phyloP scores from a whole-genome alignment of 2,797 vertebrate species.

The Pogoniulus pusillus region DNA sequence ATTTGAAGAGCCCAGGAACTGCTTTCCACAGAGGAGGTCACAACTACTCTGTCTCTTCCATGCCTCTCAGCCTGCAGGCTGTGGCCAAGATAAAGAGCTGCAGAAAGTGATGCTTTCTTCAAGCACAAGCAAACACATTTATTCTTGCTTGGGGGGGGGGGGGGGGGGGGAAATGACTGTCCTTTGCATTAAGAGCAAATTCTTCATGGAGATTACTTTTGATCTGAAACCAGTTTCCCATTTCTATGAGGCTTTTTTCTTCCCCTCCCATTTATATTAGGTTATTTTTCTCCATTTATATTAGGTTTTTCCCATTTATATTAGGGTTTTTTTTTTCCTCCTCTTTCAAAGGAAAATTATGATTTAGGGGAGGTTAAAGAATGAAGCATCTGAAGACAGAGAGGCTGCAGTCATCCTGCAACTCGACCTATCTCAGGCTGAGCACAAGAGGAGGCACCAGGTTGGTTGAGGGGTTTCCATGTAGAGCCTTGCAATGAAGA shows the following conservation, averaged over 20 bases:
- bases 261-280: not conserved
- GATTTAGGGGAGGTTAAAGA: not conserved
- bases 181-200: accelerated
- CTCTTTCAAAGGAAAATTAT: not conserved
- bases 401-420: not conserved
- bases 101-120: not conserved
- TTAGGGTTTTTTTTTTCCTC: not conserved
- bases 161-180: not conserved
- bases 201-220: not conserved
- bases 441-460: not conserved
- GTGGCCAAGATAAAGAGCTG: not conserved
- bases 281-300: not conserved
- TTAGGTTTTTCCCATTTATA: not conserved
- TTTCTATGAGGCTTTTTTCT: not conserved
- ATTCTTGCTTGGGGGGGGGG: not conserved
- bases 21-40: not conserved
- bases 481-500: not conserved
- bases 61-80: not conserved
- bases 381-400: not conserved
- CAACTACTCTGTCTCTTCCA: not conserved
- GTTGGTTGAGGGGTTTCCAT: not conserved
- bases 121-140: not conserved
- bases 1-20: not conserved
- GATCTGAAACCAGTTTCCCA: not conserved
- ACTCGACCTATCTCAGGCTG: accelerated